Conservation (phyloP, 2,113 vertebrate genomes). For the Saccopteryx bilineata region DNA sequence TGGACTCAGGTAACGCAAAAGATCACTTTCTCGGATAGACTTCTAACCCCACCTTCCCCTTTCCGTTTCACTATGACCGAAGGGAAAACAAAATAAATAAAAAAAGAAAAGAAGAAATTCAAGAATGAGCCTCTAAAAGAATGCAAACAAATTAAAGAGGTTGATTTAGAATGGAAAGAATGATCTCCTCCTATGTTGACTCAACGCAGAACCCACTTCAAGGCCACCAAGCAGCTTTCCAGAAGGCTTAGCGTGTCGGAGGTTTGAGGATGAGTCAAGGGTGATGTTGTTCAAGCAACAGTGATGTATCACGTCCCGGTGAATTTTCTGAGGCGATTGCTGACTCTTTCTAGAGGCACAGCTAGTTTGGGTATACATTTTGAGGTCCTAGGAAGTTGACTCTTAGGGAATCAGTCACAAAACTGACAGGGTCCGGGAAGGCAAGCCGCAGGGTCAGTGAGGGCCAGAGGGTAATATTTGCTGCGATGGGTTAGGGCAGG, state of each 20-base stretch:
- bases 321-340: neutral
- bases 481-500: neutral
- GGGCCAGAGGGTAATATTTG: neutral
- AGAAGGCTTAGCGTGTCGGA: neutral
- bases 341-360: neutral
- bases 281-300: neutral
- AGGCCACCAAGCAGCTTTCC: neutral
- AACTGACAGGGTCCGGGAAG: neutral
- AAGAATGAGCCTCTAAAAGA: neutral
- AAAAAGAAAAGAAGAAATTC: neutral
- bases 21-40: neutral
- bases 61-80: neutral
- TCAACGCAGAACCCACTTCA: neutral
- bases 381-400: neutral
- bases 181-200: neutral
- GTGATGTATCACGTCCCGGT: neutral
- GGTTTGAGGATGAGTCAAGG: neutral
- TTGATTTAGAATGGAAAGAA: neutral
- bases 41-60: neutral
- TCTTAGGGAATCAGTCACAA: neutral
- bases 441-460: neutral
- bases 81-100: slow-evolving; percentile 1
- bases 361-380: neutral
- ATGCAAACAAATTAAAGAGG: neutral
- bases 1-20: neutral